Evolutionary conservation across 2,113 vertebrate species (phyloP).

Genomic region (Anas platyrhynchos): DNA sequence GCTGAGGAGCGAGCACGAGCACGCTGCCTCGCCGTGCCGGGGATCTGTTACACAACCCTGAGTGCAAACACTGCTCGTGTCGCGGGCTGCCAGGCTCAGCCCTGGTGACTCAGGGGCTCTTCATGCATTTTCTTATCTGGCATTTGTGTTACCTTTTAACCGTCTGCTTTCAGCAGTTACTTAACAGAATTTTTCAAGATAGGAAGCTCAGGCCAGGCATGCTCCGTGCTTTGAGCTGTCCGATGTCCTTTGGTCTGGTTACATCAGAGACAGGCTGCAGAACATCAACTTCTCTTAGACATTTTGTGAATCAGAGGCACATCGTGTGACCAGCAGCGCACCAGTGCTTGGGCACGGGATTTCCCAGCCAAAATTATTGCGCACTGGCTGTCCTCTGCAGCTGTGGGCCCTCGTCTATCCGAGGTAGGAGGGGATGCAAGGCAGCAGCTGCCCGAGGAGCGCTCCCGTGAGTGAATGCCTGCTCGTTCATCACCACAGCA

Average conservation of each 20-base stretch:
- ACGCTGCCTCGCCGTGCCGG: not conserved
- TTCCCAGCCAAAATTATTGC: not conserved
- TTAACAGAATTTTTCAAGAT: not conserved
- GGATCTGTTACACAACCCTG: not conserved
- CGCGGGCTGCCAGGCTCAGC: not conserved
- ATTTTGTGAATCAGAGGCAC: not conserved
- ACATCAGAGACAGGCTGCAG: fast-evolving
- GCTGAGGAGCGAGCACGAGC: not conserved
- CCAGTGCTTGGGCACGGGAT: not conserved
- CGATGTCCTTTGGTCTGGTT: fast-evolving
- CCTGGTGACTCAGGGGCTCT: not conserved
- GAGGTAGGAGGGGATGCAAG: too few relatives aligned
- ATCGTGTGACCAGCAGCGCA: fast-evolving
- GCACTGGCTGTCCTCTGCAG: not conserved
- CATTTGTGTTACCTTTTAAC: fast-evolving
- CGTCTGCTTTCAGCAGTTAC: not conserved
- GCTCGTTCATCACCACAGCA: not conserved
- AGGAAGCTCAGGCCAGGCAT: fast-evolving
- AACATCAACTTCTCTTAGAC: fast-evolving
- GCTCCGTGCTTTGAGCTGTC: not conserved
- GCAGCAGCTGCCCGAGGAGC: too few relatives aligned
- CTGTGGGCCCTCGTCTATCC: not conserved
- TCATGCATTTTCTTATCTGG: fast-evolving
- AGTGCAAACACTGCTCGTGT: fast-evolving
- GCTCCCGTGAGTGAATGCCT: not conserved